phyloP scores from a whole-genome alignment of 2,797 vertebrate species.

The Darevskia mixta region DNA sequence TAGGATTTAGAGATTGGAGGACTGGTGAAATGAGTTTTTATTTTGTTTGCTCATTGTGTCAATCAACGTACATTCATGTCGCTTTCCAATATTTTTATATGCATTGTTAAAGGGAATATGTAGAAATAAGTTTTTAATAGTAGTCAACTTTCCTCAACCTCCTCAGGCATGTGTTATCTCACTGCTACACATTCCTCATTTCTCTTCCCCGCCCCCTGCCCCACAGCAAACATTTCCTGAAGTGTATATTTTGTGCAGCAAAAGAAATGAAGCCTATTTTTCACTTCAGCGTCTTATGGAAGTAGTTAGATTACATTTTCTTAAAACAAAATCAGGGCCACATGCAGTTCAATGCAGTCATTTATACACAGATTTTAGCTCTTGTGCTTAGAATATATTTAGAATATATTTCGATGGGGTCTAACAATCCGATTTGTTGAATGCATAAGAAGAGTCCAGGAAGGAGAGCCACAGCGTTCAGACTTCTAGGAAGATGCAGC shows the following conservation, averaged over 20 bases:
- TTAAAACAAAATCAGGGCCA: conserved; percentile 25
- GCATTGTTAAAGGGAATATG: conserved; percentile 31
- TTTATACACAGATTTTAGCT: neutral
- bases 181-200: conserved; percentile 50
- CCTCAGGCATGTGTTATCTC: conserved; percentile 64
- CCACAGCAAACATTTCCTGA: conserved; percentile 18
- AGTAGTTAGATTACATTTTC: conserved; percentile 29
- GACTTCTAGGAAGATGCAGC: no score
- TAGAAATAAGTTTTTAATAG: conserved; percentile 61
- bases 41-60: conserved; percentile 36
- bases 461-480: no score
- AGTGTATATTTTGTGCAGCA: conserved; percentile 53
- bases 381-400: conserved; percentile 30
- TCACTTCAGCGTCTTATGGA: neutral
- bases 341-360: conserved; percentile 20
- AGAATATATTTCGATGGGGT: neutral
- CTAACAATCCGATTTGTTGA: neutral
- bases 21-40: conserved; percentile 28
- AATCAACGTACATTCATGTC: conserved; percentile 42
- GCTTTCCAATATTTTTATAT: conserved; percentile 36
- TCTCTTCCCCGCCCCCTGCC: neutral
- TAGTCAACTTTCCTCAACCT: conserved; percentile 17
- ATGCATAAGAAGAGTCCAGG: neutral
- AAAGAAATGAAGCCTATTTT: conserved; percentile 54
- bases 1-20: conserved; percentile 9